Conservation (phyloP, 2,888 invertebrate genomes). For the Drosophila pseudotakahashii region DNA sequence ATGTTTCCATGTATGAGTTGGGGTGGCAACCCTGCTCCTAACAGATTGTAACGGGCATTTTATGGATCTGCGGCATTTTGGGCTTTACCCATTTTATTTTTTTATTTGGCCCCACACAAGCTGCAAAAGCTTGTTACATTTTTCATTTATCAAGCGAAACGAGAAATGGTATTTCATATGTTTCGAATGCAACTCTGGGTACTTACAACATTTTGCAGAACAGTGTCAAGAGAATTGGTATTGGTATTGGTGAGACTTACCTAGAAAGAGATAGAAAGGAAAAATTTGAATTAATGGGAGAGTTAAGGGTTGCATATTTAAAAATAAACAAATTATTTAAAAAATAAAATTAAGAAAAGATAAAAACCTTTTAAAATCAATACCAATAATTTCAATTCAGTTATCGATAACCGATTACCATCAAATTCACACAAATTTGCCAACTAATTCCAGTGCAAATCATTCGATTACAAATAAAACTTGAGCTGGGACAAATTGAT, state of each 20-base stretch:
- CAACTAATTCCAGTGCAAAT: conserved; percentile 32
- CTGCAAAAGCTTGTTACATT: conserved; percentile 63
- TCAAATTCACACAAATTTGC: conserved; percentile 15
- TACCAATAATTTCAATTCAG: not conserved
- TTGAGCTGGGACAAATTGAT: conserved; percentile 40
- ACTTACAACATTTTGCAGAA: conserved; percentile 57
- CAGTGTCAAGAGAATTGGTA: conserved; percentile 12
- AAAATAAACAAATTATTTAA: no score
- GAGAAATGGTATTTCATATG: conserved; percentile 6
- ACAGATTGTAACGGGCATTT: conserved; percentile 31
- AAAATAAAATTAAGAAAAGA: no score
- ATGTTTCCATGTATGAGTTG: conserved; percentile 53
- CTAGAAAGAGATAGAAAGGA: conserved; percentile 52
- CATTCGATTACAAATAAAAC: conserved; percentile 36
- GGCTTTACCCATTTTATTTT: conserved; percentile 1
- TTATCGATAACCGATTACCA: not conserved
- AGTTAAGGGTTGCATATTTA: no score
- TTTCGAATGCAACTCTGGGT: conserved; percentile 32
- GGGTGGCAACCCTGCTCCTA: conserved; percentile 21
- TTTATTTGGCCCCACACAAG: conserved; percentile 10
- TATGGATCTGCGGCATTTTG: conserved; percentile 30
- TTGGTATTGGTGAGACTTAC: conserved; percentile 56
- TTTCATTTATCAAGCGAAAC: conserved; percentile 59
- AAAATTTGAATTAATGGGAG: conserved; percentile 16
- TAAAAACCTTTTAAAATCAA: no score